phyloP scores from a whole-genome alignment of 2,113 vertebrate genomes.

The Dipodomys stephensi region DNA sequence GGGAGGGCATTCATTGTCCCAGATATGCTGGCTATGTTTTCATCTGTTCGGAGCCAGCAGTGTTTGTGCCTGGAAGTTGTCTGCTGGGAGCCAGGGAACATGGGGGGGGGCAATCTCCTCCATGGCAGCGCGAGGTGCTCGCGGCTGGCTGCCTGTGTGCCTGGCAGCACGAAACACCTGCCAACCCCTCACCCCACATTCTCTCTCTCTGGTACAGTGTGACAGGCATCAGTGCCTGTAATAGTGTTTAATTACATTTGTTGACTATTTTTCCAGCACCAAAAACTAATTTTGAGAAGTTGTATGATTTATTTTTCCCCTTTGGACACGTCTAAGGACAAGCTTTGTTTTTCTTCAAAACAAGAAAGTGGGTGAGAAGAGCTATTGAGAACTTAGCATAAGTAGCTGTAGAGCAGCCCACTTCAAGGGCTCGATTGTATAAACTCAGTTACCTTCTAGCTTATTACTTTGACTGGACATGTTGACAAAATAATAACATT shows the following conservation, averaged over 20 bases:
- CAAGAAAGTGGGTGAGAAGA: neutral
- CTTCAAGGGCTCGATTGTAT: constrained; percentile 52
- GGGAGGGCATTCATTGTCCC: neutral
- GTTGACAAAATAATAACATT: constrained; percentile 61
- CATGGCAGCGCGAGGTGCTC: neutral
- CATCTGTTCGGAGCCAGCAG: neutral
- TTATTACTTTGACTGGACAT: constrained; percentile 54
- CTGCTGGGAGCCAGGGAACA: neutral
- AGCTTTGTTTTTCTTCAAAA: constrained; percentile 51
- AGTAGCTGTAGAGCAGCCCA: neutral
- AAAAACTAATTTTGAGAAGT: constrained; percentile 8
- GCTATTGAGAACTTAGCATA: constrained; percentile 29
- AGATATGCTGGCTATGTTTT: neutral
- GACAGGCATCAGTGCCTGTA: neutral
- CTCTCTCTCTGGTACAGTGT: neutral
- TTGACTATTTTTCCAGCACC: neutral
- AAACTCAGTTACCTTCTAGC: constrained; percentile 40
- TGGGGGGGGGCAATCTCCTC: too few relatives aligned
- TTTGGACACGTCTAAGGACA: neutral
- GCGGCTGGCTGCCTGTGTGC: too few relatives aligned
- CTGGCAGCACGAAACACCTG: too few relatives aligned
- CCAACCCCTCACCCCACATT: too few relatives aligned
- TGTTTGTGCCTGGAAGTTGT: neutral
- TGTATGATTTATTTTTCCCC: neutral
- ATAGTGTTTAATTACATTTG: neutral